These are phyloP conservation scores for Proterorhinus semilunaris DNA, from an alignment of 2,113 vertebrate genomes.

Conservation along the genomic window DNA sequence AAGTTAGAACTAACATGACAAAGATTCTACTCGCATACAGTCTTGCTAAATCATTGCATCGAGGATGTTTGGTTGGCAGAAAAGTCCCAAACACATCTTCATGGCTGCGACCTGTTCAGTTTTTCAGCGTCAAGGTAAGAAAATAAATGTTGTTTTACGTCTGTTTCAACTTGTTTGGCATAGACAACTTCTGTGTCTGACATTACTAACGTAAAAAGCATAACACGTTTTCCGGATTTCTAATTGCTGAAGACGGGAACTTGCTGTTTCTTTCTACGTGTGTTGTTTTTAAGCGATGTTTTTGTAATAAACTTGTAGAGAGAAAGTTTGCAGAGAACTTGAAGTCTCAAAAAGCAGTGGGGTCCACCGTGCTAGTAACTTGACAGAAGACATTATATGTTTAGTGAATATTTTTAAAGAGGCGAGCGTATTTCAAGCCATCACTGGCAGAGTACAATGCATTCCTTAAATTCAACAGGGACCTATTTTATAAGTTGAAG, in stretches of 20 bases:
- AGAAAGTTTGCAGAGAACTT: not conserved
- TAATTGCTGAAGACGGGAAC: rapidly evolving
- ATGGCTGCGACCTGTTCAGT: constrained; percentile 61
- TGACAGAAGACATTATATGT: too few relatives aligned
- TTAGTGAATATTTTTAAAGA: too few relatives aligned
- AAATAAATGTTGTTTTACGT: not conserved
- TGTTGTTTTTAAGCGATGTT: rapidly evolving
- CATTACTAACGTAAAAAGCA: not conserved
- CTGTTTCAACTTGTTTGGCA: too few relatives aligned
- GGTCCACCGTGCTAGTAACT: too few relatives aligned
- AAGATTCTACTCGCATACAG: constrained; percentile 83
- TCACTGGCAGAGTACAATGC: too few relatives aligned
- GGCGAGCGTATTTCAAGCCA: too few relatives aligned
- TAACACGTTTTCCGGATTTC: not conserved
- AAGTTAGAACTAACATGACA: constrained; percentile 71
- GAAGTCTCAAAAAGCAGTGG: too few relatives aligned
- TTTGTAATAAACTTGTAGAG: not conserved
- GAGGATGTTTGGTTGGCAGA: constrained; percentile 66
- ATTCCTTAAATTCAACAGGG: too few relatives aligned
- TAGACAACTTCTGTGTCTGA: too few relatives aligned
- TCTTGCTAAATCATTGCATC: constrained; percentile 78
- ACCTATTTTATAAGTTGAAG: too few relatives aligned
- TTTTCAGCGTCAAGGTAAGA: constrained; percentile 86
- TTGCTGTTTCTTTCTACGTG: not conserved
- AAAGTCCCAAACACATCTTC: constrained; percentile 49